Evolutionary conservation across 2,888 invertebrate species (phyloP).

Genomic region (Himalopsyche japonica): DNA sequence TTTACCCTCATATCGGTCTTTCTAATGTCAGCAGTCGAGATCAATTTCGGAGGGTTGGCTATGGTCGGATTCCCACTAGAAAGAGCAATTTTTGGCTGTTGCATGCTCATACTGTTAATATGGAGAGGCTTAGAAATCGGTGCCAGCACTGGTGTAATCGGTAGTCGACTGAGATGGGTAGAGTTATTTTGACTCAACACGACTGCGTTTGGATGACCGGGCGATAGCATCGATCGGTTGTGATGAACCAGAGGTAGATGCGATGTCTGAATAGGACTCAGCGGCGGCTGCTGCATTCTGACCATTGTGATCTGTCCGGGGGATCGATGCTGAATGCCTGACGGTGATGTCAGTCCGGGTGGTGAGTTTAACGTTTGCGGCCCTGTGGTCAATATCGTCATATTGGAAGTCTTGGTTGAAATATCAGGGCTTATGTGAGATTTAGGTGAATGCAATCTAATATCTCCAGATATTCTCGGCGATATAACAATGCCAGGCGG

Average conservation of each 20-base stretch:
- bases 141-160: slow-evolving; percentile 62
- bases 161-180: slow-evolving; percentile 59
- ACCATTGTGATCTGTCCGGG: slow-evolving; percentile 59
- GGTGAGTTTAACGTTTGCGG: slow-evolving; percentile 50
- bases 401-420: slow-evolving; percentile 52
- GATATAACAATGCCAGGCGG: slow-evolving; percentile 55
- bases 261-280: slow-evolving; percentile 55
- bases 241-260: slow-evolving; percentile 51
- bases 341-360: slow-evolving; percentile 51
- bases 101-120: slow-evolving; percentile 52
- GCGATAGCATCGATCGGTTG: slow-evolving; percentile 53
- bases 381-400: slow-evolving; percentile 52
- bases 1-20: slow-evolving; percentile 48
- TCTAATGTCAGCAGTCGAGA: slow-evolving; percentile 47
- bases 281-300: slow-evolving; percentile 57
- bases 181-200: slow-evolving; percentile 55
- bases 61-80: slow-evolving; percentile 46
- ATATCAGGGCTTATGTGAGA: slow-evolving; percentile 50
- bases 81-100: slow-evolving; percentile 49
- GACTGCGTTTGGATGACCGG: slow-evolving; percentile 55
- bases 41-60: slow-evolving; percentile 52
- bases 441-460: slow-evolving; percentile 55
- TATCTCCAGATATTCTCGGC: slow-evolving; percentile 52
- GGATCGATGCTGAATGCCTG: slow-evolving; percentile 52
- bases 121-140: slow-evolving; percentile 63